Base-by-base conservation (phyloP, 2,888 invertebrate species). In the Heliothis peltigera region DNA sequence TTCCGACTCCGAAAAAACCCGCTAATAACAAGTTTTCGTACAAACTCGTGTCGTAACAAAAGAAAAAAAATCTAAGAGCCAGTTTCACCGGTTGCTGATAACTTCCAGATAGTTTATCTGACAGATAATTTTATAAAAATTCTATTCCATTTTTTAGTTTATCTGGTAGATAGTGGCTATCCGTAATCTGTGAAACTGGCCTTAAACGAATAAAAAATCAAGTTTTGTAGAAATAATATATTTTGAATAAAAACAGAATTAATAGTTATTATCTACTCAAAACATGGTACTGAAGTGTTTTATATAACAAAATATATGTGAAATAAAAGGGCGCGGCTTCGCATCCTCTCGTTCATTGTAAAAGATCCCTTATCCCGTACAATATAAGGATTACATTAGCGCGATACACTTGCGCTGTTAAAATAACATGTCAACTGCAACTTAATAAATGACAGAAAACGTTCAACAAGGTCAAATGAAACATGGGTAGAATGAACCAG, bases 301-400 rank as follows among this genome's bases (percentile, higher is more conserved):
- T 15, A 60, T 51, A 25, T 43, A 76, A 46, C 71, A 57, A 76
- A 73, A 60, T 57, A 62, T 75, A 46, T 48, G n/a, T n/a, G 48
- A 62, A 48, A 53, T 46, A 18, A 58, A 43, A 62, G 55, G 65
- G 52, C 52, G 58, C 57, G 65, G 57, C 46, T 51, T 61, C 52
- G 65, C 58, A 72, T 74, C 52, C 73, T 65, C 77, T 77, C 77
- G 52, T 61, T 15, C 61, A 32, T 44, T 75, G 42, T 49, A 76
- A 75, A 75, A 58, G 57, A 73, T 59, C 70, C 80, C 72, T 53
- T 75, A 63, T 54, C 67, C 75, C 79, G 43, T 66, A 70, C 54
- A 72, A 28, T 63, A 75, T 79, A 80, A 73, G 71, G 70, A 70
- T 64, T 75, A 80, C 57, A 75, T 61, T 60, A 65, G 71, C 65